Percentiles rank a stretch among this genome's conserved stretches.
phyloP scores from a whole-genome alignment of 2,797 vertebrate genomes.

The Galagoides demidoff region DNA sequence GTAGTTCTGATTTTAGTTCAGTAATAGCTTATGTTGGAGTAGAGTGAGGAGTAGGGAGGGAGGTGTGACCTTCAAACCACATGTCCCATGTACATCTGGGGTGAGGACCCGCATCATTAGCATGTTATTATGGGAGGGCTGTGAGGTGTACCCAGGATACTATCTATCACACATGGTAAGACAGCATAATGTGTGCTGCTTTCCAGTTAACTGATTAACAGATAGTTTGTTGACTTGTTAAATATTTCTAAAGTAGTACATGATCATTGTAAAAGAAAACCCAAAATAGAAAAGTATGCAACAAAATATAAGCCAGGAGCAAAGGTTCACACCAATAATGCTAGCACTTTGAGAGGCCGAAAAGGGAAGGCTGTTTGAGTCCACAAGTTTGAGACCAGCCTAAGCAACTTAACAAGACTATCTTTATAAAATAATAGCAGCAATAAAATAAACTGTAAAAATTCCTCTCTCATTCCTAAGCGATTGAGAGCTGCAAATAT shows the following conservation, averaged over 20 bases:
- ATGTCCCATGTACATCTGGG: not conserved
- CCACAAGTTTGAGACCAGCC: not conserved
- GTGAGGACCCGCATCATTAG: not conserved
- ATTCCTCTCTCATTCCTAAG: not conserved
- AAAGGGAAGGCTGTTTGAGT: not conserved
- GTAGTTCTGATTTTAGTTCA: not conserved
- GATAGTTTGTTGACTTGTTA: not conserved
- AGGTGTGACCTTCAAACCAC: not conserved
- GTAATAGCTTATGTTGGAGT: not conserved
- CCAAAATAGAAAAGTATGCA: not conserved
- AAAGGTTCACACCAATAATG: not conserved
- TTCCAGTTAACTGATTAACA: not conserved
- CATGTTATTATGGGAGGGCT: too few relatives aligned
- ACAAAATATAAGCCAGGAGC: not conserved
- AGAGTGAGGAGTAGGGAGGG: not conserved
- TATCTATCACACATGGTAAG: not conserved
- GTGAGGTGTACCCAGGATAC: not conserved
- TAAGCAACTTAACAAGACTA: not conserved
- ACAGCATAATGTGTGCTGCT: too few relatives aligned
- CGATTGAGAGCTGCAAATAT: not conserved
- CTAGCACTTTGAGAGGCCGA: not conserved
- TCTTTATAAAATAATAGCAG: not conserved
- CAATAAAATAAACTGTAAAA: not conserved
- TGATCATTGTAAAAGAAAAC: slow-evolving; percentile 38
- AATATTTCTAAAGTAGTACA: not conserved